A percentile compares a stretch with the other conserved stretches of the same genome.
Conservation (phyloP, 2,888 invertebrate genomes). For the Augiades crinisus region DNA sequence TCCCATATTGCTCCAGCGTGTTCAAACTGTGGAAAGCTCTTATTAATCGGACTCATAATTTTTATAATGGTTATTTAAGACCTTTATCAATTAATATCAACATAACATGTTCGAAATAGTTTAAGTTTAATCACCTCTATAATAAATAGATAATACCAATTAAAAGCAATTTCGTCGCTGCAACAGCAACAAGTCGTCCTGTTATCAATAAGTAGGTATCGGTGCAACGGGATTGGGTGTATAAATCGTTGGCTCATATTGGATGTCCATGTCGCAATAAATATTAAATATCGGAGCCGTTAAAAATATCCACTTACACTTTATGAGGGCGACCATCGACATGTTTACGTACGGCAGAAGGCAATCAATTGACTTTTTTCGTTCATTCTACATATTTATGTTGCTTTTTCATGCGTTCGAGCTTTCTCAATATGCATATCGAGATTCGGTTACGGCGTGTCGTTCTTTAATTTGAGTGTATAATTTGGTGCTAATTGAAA, state of each 20-base stretch:
- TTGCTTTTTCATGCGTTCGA: constrained; percentile 48
- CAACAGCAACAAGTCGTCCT: constrained; percentile 9
- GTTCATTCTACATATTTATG: constrained; percentile 53
- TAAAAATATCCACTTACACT: constrained; percentile 80
- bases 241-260: constrained; percentile 75
- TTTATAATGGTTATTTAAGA: no score
- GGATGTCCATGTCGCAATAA: constrained; percentile 77
- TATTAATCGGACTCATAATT: no score
- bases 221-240: constrained; percentile 57
- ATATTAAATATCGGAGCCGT: constrained; percentile 79
- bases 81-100: constrained; percentile 10
- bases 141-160: constrained; percentile 8
- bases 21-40: no score
- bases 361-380: constrained; percentile 71
- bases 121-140: constrained; percentile 4
- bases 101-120: constrained; percentile 4
- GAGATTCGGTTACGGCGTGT: constrained; percentile 38
- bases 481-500: constrained; percentile 36
- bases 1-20: no score
- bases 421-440: constrained; percentile 54
- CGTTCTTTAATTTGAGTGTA: constrained; percentile 37
- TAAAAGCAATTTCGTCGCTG: constrained; percentile 7
- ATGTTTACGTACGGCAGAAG: constrained; percentile 72
- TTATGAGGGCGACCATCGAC: constrained; percentile 74
- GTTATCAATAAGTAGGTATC: constrained; percentile 49